These are phyloP conservation scores for Probaryconus sp. DNA, from an alignment of 1,140 invertebrate genomes.

Conservation along the genomic window DNA sequence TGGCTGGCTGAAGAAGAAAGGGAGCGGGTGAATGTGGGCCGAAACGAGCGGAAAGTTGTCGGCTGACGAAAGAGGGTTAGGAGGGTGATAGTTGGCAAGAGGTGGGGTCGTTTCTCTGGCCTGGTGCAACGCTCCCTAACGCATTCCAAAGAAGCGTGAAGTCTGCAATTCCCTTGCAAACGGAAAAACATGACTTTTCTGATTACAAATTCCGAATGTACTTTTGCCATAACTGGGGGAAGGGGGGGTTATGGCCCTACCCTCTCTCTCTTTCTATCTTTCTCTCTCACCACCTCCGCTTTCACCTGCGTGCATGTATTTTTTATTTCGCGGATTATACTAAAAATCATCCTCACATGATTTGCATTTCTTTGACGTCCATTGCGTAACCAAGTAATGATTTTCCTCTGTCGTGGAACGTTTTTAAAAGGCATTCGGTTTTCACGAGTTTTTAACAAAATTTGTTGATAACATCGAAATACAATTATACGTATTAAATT, in stretches of 20 bases:
- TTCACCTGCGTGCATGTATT: too few relatives aligned
- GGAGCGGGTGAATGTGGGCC: not conserved
- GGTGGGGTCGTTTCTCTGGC: conserved; percentile 14
- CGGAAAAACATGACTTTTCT: conserved; percentile 44
- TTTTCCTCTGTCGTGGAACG: too few relatives aligned
- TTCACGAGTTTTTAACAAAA: too few relatives aligned
- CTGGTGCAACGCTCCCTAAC: not conserved
- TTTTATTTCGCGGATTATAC: too few relatives aligned
- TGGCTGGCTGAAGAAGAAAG: conserved; percentile 6
- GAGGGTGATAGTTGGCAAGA: conserved; percentile 5
- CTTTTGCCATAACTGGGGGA: too few relatives aligned
- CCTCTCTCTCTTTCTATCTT: too few relatives aligned
- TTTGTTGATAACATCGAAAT: too few relatives aligned
- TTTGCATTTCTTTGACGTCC: not conserved
- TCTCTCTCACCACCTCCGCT: too few relatives aligned
- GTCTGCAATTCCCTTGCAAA: conserved; percentile 43
- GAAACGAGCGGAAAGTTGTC: conserved; percentile 36
- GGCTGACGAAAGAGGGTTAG: conserved; percentile 23
- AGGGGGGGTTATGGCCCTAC: too few relatives aligned
- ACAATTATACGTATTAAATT: too few relatives aligned
- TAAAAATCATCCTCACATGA: not conserved
- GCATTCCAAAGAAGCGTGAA: conserved; percentile 50
- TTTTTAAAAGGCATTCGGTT: too few relatives aligned
- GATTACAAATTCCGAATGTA: conserved; percentile 51
- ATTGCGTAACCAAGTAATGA: too few relatives aligned